These are phyloP conservation scores for Pectinophora gossypiella DNA, from an alignment of 1,140 invertebrate genomes.

Conservation along the genomic window DNA sequence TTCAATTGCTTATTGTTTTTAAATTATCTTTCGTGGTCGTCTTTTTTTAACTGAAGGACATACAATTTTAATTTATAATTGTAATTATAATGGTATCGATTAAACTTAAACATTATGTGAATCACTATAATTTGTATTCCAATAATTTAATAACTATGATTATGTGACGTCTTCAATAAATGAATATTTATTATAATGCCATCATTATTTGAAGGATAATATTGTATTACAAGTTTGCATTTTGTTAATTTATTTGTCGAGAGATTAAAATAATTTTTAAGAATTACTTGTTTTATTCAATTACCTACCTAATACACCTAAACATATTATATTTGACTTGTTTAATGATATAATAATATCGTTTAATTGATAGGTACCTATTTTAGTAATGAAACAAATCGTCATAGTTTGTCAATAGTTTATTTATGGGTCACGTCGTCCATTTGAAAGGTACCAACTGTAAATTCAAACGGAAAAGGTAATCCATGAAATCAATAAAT, in stretches of 20 bases:
- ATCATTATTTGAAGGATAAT: constrained; percentile 52
- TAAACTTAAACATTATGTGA: constrained; percentile 54
- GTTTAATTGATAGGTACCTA: too few relatives aligned
- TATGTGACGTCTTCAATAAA: constrained; percentile 30
- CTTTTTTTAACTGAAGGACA: constrained; percentile 44
- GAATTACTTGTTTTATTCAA: constrained; percentile 12
- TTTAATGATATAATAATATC: too few relatives aligned
- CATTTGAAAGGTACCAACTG: constrained; percentile 57
- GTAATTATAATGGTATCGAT: constrained; percentile 21
- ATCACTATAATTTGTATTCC: constrained; percentile 46
- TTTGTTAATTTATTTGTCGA: constrained; percentile 70
- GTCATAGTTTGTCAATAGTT: constrained; percentile 10
- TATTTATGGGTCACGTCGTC: constrained; percentile 63
- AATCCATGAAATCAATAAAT: constrained; percentile 63
- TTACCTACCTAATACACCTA: too few relatives aligned
- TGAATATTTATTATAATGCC: constrained; percentile 63
- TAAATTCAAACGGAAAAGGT: constrained; percentile 68
- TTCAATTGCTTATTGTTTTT: constrained; percentile 13
- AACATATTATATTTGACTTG: too few relatives aligned
- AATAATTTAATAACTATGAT: constrained; percentile 32
- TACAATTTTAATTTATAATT: constrained; percentile 36
- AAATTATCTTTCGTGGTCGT: constrained; percentile 20
- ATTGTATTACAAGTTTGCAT: constrained; percentile 37
- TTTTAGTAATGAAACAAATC: background rate
- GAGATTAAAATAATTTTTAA: constrained; percentile 70